Evolutionary conservation across 2,888 invertebrate species (phyloP).

Genomic region (Carabus problematicus): DNA sequence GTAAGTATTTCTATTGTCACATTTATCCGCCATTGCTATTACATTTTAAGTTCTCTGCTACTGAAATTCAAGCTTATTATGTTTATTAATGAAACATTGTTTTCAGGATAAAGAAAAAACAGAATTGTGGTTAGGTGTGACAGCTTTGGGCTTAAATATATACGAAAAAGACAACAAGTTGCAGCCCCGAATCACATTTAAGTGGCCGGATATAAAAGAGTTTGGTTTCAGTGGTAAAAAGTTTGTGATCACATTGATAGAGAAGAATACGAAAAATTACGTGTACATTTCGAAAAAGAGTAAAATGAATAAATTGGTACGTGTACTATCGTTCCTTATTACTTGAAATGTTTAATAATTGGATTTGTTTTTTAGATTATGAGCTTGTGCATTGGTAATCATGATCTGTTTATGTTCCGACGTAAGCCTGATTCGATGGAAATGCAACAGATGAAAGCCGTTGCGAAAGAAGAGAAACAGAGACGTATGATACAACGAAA

Average conservation of each 20-base stretch:
- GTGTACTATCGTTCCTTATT: slow-evolving; percentile 49
- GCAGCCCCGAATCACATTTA: slow-evolving; percentile 95
- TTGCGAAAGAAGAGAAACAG: slow-evolving; percentile 94
- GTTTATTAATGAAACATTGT: neutral
- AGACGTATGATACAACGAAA: slow-evolving; percentile 87
- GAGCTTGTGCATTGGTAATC: slow-evolving; percentile 97
- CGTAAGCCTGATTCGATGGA: slow-evolving; percentile 98
- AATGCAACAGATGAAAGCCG: slow-evolving; percentile 99
- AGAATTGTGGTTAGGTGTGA: slow-evolving; percentile 92
- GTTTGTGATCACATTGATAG: slow-evolving; percentile 95
- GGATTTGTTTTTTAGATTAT: slow-evolving; percentile 74
- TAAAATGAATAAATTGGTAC: slow-evolving; percentile 92
- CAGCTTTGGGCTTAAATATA: slow-evolving; percentile 91
- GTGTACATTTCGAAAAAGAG: slow-evolving; percentile 95
- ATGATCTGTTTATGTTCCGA: slow-evolving; percentile 95
- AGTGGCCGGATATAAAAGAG: slow-evolving; percentile 98
- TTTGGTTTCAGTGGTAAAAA: slow-evolving; percentile 98
- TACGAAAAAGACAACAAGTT: slow-evolving; percentile 95
- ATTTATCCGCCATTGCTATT: no score
- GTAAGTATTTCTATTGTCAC: slow-evolving; percentile 61
- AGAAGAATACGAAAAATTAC: slow-evolving; percentile 93
- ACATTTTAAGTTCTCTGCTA: no score
- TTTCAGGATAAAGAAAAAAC: slow-evolving; percentile 94
- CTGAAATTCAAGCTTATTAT: neutral
- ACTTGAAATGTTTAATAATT: no score